phyloP scores from a whole-genome alignment of 2,888 invertebrate genomes.

The Dasypogon diadema region DNA sequence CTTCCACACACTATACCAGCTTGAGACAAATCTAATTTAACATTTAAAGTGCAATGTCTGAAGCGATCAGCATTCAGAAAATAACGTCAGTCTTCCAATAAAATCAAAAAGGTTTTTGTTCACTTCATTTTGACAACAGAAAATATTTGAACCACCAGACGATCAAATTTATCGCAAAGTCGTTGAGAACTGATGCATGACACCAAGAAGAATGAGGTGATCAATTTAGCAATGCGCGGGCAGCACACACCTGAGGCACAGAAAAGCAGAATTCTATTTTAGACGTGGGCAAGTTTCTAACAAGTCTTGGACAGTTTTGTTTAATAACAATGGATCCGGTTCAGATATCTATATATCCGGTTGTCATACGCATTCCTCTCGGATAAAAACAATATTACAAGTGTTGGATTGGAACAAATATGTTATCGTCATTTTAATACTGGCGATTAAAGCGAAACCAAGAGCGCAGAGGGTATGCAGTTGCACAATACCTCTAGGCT shows the following conservation, averaged over 20 bases:
- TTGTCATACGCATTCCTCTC: slow-evolving; percentile 18
- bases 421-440: no score
- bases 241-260: slow-evolving; percentile 15
- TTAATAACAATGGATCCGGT: slow-evolving; percentile 16
- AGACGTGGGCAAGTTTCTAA: slow-evolving; percentile 30
- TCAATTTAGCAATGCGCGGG: not conserved
- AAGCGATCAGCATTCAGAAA: no score
- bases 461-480: not conserved
- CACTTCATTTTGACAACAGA: no score
- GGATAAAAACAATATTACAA: not conserved
- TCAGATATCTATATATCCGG: slow-evolving; percentile 22
- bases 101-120: no score
- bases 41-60: no score
- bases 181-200: not conserved
- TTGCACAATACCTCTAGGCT: not conserved
- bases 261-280: slow-evolving; percentile 2
- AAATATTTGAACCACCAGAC: no score
- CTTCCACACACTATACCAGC: no score
- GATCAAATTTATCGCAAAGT: no score
- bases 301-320: slow-evolving; percentile 18
- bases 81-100: no score
- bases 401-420: no score
- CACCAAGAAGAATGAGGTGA: not conserved
- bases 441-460: no score
- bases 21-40: no score